These are phyloP conservation scores for Drosophila picticornis DNA, from an alignment of 2,888 invertebrate genomes.

Conservation along the genomic window DNA sequence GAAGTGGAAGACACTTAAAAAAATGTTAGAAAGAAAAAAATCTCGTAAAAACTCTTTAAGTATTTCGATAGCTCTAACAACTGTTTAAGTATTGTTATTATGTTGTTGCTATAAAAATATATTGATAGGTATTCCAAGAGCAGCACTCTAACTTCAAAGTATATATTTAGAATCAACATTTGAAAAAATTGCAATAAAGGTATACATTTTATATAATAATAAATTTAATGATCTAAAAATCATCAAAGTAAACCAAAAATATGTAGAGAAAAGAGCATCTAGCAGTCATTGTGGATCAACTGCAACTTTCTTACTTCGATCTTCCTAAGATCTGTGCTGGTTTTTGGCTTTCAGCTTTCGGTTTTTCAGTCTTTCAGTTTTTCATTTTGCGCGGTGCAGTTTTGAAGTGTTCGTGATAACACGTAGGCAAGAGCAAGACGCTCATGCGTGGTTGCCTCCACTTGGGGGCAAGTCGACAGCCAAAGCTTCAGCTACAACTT, in stretches of 20 bases:
- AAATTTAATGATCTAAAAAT: neutral
- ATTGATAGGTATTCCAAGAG: neutral
- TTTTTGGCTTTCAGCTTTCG: neutral
- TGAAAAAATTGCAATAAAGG: neutral
- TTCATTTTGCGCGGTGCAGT: slow-evolving; percentile 9
- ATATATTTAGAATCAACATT: neutral
- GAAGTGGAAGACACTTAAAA: neutral
- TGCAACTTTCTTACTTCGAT: neutral
- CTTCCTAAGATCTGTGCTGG: slow-evolving; percentile 3
- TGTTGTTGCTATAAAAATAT: neutral
- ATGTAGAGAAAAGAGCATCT: neutral
- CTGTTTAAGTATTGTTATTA: neutral
- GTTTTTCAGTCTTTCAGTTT: neutral
- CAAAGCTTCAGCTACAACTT: slow-evolving; percentile 19
- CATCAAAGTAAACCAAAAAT: too few relatives aligned
- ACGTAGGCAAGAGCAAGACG: slow-evolving; percentile 66
- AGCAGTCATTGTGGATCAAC: neutral
- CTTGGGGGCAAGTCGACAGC: slow-evolving; percentile 36
- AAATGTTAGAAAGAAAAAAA: neutral
- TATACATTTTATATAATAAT: neutral
- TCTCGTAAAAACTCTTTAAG: neutral
- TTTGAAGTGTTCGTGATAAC: slow-evolving; percentile 70
- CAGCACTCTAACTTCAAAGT: neutral
- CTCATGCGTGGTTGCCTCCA: slow-evolving; percentile 65
- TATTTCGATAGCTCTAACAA: neutral